A percentile compares a stretch with the other conserved stretches of the same genome.
Conservation (phyloP, 2,113 vertebrate genomes). For the Talpa occidentalis region DNA sequence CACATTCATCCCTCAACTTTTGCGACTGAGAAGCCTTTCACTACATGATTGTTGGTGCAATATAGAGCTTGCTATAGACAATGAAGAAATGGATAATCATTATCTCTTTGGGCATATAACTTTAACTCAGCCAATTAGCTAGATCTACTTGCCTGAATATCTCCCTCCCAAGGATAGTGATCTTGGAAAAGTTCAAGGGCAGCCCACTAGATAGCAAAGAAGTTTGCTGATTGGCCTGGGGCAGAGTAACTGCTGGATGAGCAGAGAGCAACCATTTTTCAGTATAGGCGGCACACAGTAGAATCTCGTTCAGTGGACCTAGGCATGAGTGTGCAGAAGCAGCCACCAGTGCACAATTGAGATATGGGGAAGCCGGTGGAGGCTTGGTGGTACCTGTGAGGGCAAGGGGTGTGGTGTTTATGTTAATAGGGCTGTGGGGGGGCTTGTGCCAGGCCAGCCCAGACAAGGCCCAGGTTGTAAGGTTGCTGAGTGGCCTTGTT, state of each 20-base stretch:
- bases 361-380: rapidly evolving
- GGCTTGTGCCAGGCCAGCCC: neutral
- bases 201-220: neutral
- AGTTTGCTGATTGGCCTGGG: neutral
- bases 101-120: neutral
- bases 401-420: rapidly evolving
- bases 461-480: neutral
- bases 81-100: neutral
- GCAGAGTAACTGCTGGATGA: neutral
- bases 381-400: neutral
- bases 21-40: neutral
- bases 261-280: neutral
- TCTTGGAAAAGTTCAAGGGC: neutral
- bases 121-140: neutral
- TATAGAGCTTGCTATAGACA: too few relatives aligned
- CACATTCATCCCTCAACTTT: neutral
- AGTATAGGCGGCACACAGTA: neutral
- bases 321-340: rapidly evolving
- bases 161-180: rapidly evolving
- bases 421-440: neutral
- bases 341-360: neutral
- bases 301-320: neutral
- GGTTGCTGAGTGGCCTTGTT: rapidly evolving
- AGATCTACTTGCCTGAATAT: neutral
- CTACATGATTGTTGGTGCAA: neutral